Base-by-base conservation (phyloP, 2,888 invertebrate species). In the Ametastegia equiseti region DNA sequence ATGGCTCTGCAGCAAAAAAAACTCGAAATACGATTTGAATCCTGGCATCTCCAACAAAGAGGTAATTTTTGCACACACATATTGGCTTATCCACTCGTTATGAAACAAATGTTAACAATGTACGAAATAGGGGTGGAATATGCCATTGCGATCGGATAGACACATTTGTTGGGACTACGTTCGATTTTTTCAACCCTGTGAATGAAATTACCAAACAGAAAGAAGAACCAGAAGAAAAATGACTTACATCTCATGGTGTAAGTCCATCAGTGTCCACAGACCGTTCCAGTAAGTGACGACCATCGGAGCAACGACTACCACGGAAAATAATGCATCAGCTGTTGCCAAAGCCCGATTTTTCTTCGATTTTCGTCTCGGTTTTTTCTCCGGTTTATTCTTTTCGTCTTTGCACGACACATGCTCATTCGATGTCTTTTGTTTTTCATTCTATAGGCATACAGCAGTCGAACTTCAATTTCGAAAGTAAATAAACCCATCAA, bases 241-340 rank as follows among this genome's bases (percentile, higher is more conserved):
- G 27, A 82, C 84, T 82, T 54, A 88, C 89, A 83, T 81, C 45
- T 86, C 87, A 0, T 88, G 82, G 85, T 93, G 90, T 50, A 91
- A 82, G 81, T 93, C 93, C 92, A 94, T 92, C 73, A 93, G 87
- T 42, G 88, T 89, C 94, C 94, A 94, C 19, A 92, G 91, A 1
- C 94, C 94, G 78, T 93, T 88, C 94, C 94, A 94, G 84, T 92
- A 92, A 1, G 92, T 91, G 1, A 94, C 92, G 0, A 93, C 92
- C 75, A 93, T 88, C 0, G 94, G 94, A 3, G 92, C 91, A 11
- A 94, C 89, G 7, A 94, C 80, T 13, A 91, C 85, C 19, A 92
- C 82, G 0, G 93, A 90, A 4, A 94, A 84, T 11, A 93, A 75
- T 11, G 89, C 89, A 84, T 94, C 94, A 78, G 91, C 81, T 33